Evolutionary conservation across 2,888 invertebrate genomes (phyloP).

Genomic region (Scelioninae gen. 1): DNA sequence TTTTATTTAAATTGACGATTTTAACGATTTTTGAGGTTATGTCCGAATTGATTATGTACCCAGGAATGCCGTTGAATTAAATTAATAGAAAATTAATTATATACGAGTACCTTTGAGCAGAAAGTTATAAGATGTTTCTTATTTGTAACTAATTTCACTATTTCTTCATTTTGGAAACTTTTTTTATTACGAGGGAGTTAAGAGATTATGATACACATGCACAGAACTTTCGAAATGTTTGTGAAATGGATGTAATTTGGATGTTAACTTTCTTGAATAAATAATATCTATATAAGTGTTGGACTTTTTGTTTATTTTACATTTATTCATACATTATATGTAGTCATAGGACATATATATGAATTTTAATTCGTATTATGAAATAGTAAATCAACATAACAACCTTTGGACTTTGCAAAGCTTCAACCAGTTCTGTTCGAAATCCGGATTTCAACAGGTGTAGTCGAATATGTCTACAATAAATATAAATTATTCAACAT

Average conservation of each 20-base stretch:
- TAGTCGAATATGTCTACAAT: background rate
- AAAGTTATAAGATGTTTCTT: background rate
- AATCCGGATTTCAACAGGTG: background rate
- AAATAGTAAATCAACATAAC: background rate
- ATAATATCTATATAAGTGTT: slow-evolving; percentile 42
- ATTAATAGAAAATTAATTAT: slow-evolving; percentile 30
- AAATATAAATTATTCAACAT: background rate
- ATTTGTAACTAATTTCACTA: background rate
- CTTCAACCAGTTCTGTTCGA: background rate
- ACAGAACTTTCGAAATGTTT: slow-evolving; percentile 52
- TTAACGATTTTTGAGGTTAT: too few species aligned
- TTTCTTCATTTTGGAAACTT: background rate
- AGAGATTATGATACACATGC: slow-evolving; percentile 22
- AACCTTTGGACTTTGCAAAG: background rate
- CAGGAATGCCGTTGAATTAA: too few species aligned
- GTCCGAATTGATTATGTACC: too few species aligned
- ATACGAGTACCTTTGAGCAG: background rate
- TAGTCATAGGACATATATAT: background rate
- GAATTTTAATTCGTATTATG: background rate
- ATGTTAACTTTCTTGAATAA: slow-evolving; percentile 67
- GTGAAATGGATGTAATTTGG: slow-evolving; percentile 62
- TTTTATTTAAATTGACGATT: too few species aligned
- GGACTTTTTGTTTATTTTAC: background rate
- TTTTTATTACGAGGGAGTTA: slow-evolving; percentile 5
- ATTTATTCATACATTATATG: background rate